These are phyloP conservation scores for Ornithoptera priamus DNA, from an alignment of 2,888 invertebrate genomes.

Conservation along the genomic window DNA sequence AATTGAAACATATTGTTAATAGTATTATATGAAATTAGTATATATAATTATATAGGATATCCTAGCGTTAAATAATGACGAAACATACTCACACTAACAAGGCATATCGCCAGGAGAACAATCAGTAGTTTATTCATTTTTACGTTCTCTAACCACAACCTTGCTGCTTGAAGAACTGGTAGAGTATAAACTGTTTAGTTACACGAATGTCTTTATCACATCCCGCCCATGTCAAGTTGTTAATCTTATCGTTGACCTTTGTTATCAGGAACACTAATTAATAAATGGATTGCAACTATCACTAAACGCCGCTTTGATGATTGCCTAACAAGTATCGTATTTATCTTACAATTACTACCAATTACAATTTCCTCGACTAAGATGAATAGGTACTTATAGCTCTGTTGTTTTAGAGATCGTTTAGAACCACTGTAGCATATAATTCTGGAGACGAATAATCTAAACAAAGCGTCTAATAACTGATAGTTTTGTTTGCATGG, in stretches of 20 bases:
- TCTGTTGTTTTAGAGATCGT: too few species aligned
- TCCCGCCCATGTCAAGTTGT: slow-evolving; percentile 33
- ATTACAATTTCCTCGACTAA: neutral
- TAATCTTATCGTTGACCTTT: slow-evolving; percentile 47
- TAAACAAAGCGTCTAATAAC: too few species aligned
- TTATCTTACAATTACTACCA: slow-evolving; percentile 4
- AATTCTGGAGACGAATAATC: too few species aligned
- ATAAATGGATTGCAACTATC: slow-evolving; percentile 44
- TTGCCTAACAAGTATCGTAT: slow-evolving; percentile 4
- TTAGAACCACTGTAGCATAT: too few species aligned
- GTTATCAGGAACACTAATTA: slow-evolving; percentile 46
- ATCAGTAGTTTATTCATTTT: slow-evolving; percentile 63
- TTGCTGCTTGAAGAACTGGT: slow-evolving; percentile 36
- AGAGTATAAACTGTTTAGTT: slow-evolving; percentile 40
- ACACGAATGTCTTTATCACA: slow-evolving; percentile 8
- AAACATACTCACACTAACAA: neutral
- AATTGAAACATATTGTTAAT: too few species aligned
- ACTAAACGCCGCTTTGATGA: neutral
- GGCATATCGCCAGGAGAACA: slow-evolving; percentile 32
- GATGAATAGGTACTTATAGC: too few species aligned
- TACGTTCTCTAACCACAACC: slow-evolving; percentile 38
- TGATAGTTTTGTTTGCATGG: too few species aligned
- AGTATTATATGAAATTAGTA: neutral
- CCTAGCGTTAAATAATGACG: neutral
- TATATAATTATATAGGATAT: neutral